Percentiles rank a stretch among this genome's conserved stretches.
Evolutionary conservation across 2,888 invertebrate species (phyloP).

Genomic region (Magallana nippona): DNA sequence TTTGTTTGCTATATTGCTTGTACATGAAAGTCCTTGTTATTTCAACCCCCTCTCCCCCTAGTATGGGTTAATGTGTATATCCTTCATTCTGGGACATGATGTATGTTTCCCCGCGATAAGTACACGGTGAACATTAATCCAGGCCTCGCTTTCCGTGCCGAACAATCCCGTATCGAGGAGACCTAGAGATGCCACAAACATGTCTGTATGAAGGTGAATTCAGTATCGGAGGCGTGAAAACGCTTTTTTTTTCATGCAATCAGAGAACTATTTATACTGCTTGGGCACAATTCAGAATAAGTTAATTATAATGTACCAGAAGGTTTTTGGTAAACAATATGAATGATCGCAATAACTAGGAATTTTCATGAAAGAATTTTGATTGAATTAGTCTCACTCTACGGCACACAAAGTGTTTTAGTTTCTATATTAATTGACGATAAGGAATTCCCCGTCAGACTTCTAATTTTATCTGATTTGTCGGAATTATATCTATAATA

Average conservation of each 20-base stretch:
- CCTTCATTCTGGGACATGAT: conserved; percentile 9
- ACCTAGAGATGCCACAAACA: conserved; percentile 7
- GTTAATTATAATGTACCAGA: too few species aligned
- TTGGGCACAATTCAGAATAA: too few species aligned
- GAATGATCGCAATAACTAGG: background rate
- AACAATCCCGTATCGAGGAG: conserved; percentile 4
- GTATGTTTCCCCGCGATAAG: conserved; percentile 15
- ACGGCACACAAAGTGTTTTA: background rate
- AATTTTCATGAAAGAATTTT: background rate
- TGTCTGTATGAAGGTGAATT: conserved; percentile 16
- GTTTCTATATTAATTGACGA: background rate
- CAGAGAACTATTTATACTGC: too few species aligned
- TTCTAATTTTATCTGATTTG: conserved; percentile 18
- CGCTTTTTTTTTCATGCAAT: too few species aligned
- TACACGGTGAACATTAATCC: conserved; percentile 17
- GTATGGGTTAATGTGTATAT: background rate
- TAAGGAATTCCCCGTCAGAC: background rate
- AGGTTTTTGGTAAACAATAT: conserved; percentile 8
- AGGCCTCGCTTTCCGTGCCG: conserved; percentile 1
- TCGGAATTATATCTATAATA: conserved; percentile 20
- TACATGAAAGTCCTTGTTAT: too few species aligned
- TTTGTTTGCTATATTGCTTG: too few species aligned
- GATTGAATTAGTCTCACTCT: conserved; percentile 19
- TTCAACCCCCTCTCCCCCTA: background rate
- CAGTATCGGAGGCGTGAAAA: too few species aligned